Conservation (phyloP, 2,888 invertebrate genomes). For the Amaurobius ferox region DNA sequence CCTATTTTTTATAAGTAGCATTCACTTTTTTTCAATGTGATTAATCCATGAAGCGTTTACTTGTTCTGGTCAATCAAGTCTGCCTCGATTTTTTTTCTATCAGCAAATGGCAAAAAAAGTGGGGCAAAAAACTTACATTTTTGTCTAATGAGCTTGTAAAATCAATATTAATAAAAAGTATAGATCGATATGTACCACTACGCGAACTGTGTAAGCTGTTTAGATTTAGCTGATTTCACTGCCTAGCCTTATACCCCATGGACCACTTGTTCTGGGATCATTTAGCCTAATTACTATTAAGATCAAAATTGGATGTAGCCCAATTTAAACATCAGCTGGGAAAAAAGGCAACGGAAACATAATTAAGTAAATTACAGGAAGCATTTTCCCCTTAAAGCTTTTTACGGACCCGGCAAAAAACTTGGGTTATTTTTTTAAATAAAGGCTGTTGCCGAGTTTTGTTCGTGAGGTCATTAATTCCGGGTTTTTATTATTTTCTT, state of each 20-base stretch:
- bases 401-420: slow-evolving; percentile 58
- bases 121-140: slow-evolving; percentile 43
- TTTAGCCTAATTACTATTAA: slow-evolving; percentile 72
- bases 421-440: slow-evolving; percentile 63
- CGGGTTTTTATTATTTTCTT: slow-evolving; percentile 69
- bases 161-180: slow-evolving; percentile 71
- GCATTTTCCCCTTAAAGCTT: slow-evolving; percentile 71
- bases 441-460: slow-evolving; percentile 71
- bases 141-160: slow-evolving; percentile 68
- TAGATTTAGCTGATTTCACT: slow-evolving; percentile 67
- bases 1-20: slow-evolving; percentile 17
- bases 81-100: slow-evolving; percentile 56
- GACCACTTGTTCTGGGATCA: slow-evolving; percentile 71
- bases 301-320: slow-evolving; percentile 72
- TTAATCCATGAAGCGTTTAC: slow-evolving; percentile 64
- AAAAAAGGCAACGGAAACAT: slow-evolving; percentile 68
- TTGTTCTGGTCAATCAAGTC: slow-evolving; percentile 72
- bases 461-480: slow-evolving; percentile 70
- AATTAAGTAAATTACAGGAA: slow-evolving; percentile 72
- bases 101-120: slow-evolving; percentile 35
- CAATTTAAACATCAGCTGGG: slow-evolving; percentile 67
- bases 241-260: slow-evolving; percentile 65
- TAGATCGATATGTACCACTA: slow-evolving; percentile 58
- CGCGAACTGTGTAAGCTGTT: slow-evolving; percentile 68
- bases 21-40: slow-evolving; percentile 39